Conservation (phyloP, 2,113 vertebrate species). For the Hippocampus comes region DNA sequence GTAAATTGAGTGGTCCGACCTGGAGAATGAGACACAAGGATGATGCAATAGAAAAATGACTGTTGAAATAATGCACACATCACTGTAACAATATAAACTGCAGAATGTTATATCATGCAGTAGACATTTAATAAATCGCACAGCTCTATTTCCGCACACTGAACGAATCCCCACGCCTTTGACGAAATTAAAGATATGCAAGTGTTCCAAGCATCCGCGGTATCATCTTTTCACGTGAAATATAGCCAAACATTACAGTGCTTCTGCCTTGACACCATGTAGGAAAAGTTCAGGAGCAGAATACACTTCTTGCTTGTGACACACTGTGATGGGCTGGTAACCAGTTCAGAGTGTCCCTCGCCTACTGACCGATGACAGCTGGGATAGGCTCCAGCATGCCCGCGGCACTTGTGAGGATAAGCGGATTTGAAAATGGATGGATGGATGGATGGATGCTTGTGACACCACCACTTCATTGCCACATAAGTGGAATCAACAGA, state of each 20-base stretch:
- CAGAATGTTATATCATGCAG: too few relatives aligned
- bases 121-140: too few relatives aligned
- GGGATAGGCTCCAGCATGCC: too few relatives aligned
- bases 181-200: not conserved
- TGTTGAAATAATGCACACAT: not conserved
- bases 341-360: too few relatives aligned
- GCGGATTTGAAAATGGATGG: too few relatives aligned
- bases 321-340: too few relatives aligned
- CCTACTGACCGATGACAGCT: too few relatives aligned
- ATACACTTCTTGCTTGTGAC: not conserved
- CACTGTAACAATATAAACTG: not conserved
- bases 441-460: not conserved
- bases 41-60: not conserved
- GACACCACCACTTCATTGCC: not conserved
- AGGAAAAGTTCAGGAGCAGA: not conserved
- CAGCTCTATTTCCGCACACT: too few relatives aligned
- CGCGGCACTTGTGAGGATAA: too few relatives aligned
- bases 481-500: not conserved
- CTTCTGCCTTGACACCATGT: not conserved
- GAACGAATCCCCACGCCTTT: not conserved
- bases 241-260: not conserved
- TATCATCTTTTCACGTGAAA: not conserved
- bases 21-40: not conserved
- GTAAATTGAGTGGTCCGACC: not conserved
- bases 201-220: not conserved